phyloP scores from a whole-genome alignment of 2,888 invertebrate species.

The Synergus japonicus region DNA sequence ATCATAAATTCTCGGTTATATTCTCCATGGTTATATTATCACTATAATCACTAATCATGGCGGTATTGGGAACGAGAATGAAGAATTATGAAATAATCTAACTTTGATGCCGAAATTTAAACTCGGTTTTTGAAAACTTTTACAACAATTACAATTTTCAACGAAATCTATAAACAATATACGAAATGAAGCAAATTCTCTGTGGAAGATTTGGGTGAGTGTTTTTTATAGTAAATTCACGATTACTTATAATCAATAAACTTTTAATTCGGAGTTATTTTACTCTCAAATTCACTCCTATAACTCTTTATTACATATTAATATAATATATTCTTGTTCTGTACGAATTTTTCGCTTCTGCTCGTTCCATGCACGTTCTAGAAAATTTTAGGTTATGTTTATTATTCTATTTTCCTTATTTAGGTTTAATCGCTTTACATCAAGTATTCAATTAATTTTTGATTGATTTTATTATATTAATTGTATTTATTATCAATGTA shows the following conservation, averaged over 20 bases:
- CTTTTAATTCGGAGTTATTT: background rate
- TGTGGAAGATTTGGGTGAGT: conserved; percentile 74
- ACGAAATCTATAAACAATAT: background rate
- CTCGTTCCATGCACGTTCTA: background rate
- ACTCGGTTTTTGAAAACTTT: conserved; percentile 7
- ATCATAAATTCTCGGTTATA: no score
- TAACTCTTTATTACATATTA: background rate
- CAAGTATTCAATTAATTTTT: background rate
- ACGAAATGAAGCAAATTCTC: conserved; percentile 73
- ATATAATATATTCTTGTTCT: conserved; percentile 16
- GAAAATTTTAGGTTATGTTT: conserved; percentile 23
- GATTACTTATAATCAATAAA: background rate
- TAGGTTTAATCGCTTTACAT: background rate
- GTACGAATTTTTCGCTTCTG: background rate
- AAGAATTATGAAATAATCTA: conserved; percentile 4
- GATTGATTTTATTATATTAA: background rate
- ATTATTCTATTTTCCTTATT: background rate
- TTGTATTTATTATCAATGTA: background rate
- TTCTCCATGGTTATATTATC: no score
- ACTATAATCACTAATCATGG: background rate
- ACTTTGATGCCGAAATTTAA: background rate
- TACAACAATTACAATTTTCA: background rate
- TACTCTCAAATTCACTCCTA: conserved; percentile 2
- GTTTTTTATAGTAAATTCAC: background rate
- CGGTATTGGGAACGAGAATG: background rate